Evolutionary conservation across 1,140 invertebrate genomes (phyloP), one percentile per base, ranked within the genome.

Genomic region (Heliconius melpomene): DNA sequence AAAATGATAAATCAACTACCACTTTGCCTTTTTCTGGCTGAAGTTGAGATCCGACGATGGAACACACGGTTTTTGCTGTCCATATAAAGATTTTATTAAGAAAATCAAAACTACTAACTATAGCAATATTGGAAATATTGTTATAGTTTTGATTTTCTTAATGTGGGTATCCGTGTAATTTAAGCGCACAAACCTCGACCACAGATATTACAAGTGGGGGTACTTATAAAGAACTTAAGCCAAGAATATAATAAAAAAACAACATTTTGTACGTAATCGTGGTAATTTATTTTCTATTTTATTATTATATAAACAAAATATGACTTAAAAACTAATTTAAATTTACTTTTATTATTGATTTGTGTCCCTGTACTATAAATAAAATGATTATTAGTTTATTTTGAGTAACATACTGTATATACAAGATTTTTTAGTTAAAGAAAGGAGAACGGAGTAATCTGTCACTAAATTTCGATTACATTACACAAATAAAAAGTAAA

Each of bases 51-150:
- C 86, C 0, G 88, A 87, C n/a, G 90, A 91, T 72, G 90, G 86
- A 1, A 91, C 91, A 0, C 86, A 88, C 52, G 92, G 91, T 66
- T 94, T 94, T 75, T 93, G 92, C 46, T 94, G 92, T 32, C 77
- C 82, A 20, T 94, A 91, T 71, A 29, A 86, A 2, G 82, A 90
- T 0, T 91, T 92, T 54, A 20, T 77, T 46, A 38, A 75, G 18
- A 78, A 52, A 57, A 76, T 90, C n/a, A 13, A 86, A 36, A 82
- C 84, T n/a, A n/a, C n/a, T n/a, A n/a, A n/a, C n/a, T 77, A 78
- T 92, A 70, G 86, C 89, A 0, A 82, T 80, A n/a, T 78, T 90
- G 23, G 75, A 88, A 13, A 38, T 8, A n/a, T n/a, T n/a, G n/a
- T n/a, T n/a, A n/a, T n/a, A n/a, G n/a, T n/a, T n/a, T n/a, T n/a